Conservation (phyloP, 2,113 vertebrate genomes). For the Gopherus flavomarginatus region DNA sequence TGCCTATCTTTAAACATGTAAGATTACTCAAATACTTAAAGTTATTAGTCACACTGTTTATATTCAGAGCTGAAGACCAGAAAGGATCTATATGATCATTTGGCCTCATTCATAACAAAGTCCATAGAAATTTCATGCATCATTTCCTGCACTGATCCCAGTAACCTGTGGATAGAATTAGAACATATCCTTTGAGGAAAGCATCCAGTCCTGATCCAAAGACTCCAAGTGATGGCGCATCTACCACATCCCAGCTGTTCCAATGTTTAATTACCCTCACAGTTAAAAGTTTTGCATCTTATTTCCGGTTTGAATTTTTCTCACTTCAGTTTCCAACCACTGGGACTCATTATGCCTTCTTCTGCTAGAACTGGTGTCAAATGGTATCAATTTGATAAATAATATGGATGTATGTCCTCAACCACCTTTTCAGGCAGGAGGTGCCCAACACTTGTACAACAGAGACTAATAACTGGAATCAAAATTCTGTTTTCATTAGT, state of each 20-base stretch:
- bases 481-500: background rate
- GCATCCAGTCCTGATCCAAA: background rate
- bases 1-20: background rate
- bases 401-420: background rate
- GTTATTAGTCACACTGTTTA: background rate
- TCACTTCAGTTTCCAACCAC: background rate
- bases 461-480: background rate
- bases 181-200: constrained; percentile 17
- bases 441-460: fast-evolving
- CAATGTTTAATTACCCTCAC: background rate
- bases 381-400: background rate
- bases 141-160: background rate
- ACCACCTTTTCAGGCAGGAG: background rate
- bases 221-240: background rate
- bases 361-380: background rate
- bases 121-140: constrained; percentile 1
- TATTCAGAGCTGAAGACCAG: fast-evolving
- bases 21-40: background rate
- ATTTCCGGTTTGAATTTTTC: background rate
- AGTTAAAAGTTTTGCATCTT: background rate
- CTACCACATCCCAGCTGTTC: background rate
- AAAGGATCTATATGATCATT: background rate
- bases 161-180: constrained; percentile 25
- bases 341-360: background rate
- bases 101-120: background rate